Evolutionary conservation across 35 echinoderm and acorn worm species (phyloP).

Genomic region (Stichopus chloronotus): DNA sequence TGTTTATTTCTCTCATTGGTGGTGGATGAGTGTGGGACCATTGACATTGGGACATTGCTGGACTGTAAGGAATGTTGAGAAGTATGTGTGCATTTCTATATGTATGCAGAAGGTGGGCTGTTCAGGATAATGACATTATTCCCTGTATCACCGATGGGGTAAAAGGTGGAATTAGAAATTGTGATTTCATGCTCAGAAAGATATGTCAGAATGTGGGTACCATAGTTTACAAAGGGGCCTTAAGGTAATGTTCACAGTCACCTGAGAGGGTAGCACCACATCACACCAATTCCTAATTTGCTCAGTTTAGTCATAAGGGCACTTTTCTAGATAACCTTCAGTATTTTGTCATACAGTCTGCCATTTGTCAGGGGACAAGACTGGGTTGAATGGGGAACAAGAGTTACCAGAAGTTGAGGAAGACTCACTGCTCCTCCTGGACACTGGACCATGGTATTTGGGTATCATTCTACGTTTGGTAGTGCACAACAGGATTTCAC

Average conservation of each 20-base stretch:
- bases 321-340: neutral
- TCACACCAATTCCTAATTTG: neutral
- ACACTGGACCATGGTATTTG: neutral
- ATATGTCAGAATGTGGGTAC: neutral
- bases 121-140: neutral
- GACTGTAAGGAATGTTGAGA: no score
- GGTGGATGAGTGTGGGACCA: no score
- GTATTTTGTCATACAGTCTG: neutral
- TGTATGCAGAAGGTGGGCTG: neutral
- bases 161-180: neutral
- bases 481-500: neutral
- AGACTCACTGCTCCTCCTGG: neutral
- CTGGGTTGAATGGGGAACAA: neutral
- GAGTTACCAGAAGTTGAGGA: neutral
- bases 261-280: neutral
- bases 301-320: neutral
- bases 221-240: neutral
- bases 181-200: neutral
- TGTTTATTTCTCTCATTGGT: no score
- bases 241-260: neutral
- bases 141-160: neutral
- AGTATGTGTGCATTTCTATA: neutral
- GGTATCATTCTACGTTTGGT: neutral
- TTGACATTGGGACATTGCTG: no score
- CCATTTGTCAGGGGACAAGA: constrained; percentile 10